These are phyloP conservation scores for Rhinichthys klamathensis DNA, from an alignment of 2,113 vertebrate genomes.

Conservation along the genomic window DNA sequence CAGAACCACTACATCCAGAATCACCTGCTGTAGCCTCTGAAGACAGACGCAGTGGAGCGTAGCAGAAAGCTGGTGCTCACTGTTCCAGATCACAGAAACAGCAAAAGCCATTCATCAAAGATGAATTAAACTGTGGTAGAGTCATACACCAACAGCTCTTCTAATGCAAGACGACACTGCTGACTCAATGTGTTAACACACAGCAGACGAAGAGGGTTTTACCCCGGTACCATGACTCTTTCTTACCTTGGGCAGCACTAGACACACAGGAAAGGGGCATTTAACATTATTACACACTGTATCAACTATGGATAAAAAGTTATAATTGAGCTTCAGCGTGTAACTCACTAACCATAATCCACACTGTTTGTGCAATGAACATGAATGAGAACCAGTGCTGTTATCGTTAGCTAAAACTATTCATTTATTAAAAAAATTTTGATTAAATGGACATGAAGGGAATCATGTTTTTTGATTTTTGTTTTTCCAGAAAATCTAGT, in stretches of 20 bases:
- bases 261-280: neutral
- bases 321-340: neutral
- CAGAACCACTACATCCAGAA: neutral
- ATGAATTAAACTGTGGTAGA: neutral
- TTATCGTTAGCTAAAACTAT: too few species aligned
- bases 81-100: constrained; percentile 8
- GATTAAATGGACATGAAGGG: too few species aligned
- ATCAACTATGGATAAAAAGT: neutral
- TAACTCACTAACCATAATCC: neutral
- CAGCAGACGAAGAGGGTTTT: neutral
- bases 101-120: constrained; percentile 15
- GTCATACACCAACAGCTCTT: neutral
- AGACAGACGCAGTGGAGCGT: neutral
- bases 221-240: neutral
- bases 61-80: neutral
- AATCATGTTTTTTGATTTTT: too few species aligned
- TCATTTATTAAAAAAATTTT: too few species aligned
- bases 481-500: neutral
- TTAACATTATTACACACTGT: neutral
- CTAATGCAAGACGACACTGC: constrained; percentile 17
- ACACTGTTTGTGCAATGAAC: neutral
- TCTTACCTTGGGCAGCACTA: neutral
- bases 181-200: constrained; percentile 12
- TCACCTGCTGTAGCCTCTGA: constrained; percentile 20
- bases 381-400: neutral